Evolutionary conservation across 2,113 vertebrate species (phyloP).

Genomic region (Centrocercus urophasianus): DNA sequence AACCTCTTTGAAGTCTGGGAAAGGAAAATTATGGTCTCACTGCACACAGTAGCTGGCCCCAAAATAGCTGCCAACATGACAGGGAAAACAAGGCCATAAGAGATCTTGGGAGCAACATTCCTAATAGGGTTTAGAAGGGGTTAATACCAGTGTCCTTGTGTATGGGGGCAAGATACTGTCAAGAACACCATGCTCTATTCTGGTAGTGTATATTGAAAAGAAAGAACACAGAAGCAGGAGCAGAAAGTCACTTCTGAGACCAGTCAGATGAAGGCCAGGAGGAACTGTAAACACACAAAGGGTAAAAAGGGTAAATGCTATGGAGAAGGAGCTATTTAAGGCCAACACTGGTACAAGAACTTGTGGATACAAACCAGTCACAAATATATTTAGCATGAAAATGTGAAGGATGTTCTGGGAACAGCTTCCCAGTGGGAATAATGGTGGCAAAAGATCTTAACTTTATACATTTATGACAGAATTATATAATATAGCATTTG

Average conservation of each 20-base stretch:
- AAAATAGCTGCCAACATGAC: not conserved
- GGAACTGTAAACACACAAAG: not conserved
- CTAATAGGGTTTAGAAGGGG: not conserved
- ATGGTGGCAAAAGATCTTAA: not conserved
- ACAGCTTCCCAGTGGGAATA: not conserved
- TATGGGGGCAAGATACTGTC: not conserved
- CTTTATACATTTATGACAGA: not conserved
- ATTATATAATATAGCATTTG: not conserved
- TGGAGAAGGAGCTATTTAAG: not conserved
- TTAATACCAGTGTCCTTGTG: not conserved
- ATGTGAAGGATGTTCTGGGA: slow-evolving; percentile 5
- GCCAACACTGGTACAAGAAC: not conserved
- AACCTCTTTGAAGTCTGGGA: not conserved
- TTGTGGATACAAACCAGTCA: not conserved
- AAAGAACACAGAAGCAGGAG: not conserved
- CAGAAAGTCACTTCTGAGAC: not conserved
- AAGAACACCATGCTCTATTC: not conserved
- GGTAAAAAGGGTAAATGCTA: not conserved
- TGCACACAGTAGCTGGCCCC: not conserved
- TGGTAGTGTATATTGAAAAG: not conserved
- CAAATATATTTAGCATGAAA: not conserved
- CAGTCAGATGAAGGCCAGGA: accelerated
- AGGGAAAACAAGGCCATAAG: not conserved
- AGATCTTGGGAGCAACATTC: not conserved
- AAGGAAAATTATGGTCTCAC: not conserved